Evolutionary conservation across 1,140 invertebrate genomes (phyloP).

Genomic region (Pteromalus puparum): DNA sequence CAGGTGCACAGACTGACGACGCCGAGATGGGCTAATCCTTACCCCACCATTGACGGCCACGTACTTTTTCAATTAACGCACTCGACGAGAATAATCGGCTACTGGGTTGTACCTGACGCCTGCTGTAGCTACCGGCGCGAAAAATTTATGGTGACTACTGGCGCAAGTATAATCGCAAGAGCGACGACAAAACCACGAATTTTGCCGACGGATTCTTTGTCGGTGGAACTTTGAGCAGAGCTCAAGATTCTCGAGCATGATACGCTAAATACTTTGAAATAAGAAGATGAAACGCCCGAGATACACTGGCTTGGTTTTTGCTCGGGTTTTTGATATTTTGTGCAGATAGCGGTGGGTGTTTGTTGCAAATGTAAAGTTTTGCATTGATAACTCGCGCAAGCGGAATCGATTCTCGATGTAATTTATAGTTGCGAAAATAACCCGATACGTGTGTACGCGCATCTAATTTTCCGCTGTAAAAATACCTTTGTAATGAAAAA

Average conservation of each 20-base stretch:
- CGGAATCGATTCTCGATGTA: too few species aligned
- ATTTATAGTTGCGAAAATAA: too few species aligned
- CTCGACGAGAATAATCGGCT: constrained; percentile 1
- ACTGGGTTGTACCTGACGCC: neutral
- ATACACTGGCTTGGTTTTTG: too few species aligned
- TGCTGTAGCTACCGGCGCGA: neutral
- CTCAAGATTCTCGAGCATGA: neutral
- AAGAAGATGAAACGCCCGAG: neutral
- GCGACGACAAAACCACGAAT: neutral
- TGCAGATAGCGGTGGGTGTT: too few species aligned
- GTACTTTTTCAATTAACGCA: constrained; percentile 26
- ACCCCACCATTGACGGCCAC: neutral
- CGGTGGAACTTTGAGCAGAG: too few species aligned
- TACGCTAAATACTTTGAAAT: neutral
- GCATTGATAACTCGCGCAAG: too few species aligned
- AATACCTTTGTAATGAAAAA: neutral
- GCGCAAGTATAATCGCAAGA: too few species aligned
- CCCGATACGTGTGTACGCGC: too few species aligned
- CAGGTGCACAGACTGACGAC: neutral
- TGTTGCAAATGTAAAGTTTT: too few species aligned
- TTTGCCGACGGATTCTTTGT: neutral
- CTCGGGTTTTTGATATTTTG: too few species aligned
- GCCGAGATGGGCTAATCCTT: constrained; percentile 26
- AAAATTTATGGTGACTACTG: neutral
- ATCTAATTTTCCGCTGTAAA: neutral